Evolutionary conservation across 2,888 invertebrate species (phyloP), one percentile per base, ranked within the genome.

Genomic region (Lissonota sp.): DNA sequence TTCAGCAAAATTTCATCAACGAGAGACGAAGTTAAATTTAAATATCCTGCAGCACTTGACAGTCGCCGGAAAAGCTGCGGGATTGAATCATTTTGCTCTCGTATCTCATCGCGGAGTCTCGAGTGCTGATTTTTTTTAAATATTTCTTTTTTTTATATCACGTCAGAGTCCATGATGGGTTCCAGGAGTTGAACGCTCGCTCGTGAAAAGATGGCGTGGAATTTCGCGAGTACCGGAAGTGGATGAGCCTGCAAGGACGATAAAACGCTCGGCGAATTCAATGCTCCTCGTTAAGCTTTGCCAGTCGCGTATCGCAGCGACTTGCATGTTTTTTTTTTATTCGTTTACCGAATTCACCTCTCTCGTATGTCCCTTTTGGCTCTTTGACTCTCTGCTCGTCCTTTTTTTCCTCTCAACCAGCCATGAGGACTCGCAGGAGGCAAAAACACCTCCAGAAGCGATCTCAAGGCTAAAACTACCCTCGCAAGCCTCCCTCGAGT

Each of bases 191-290:
- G 26, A 26, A 26, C 63, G 64, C 58, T 44, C 51, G 71, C 51
- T 58, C 64, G 66, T 46, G 55, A 44, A 55, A 75, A 26, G 51
- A 63, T 75, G 58, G 44, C 40, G 53, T 16, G 71, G 62, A 77
- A 70, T 70, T 80, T 62, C 44, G 55, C 55, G 66, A 72, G 66
- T 44, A 6, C 12, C 14, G 60, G 12, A 4, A 26, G 26, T 16
- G 60, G 44, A 60, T n/a, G 58, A 74, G 70, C 73, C 46, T 57
- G 62, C 70, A 26, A 3, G 26, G 79, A 81, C 72, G 79, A 79
- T 71, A 53, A 76, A 67, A 76, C 83, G 81, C 79, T 83, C 83
- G 83, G 82, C 69, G 71, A 81, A 83, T 82, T 83, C 79, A 84
- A 83, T 81, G 79, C 80, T 40, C 53, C 84, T 83, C 83, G 83